Conservation (phyloP, 2,113 vertebrate genomes). For the Muntiacus muntjak region DNA sequence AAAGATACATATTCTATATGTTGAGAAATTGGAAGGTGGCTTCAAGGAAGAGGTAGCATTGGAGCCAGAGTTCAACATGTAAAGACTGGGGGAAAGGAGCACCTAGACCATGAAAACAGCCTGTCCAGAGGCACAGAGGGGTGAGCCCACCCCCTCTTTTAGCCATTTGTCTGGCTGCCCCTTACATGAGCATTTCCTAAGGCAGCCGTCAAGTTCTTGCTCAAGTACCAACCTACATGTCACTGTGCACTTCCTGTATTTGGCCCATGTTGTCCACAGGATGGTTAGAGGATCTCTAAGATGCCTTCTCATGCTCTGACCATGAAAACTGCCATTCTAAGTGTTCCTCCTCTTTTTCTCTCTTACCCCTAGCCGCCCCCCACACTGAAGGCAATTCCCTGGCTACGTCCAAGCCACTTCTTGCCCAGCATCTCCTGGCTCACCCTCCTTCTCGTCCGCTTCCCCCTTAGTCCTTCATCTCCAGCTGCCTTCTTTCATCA, state of each 20-base stretch:
- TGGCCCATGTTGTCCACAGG: neutral
- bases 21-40: neutral
- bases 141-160: accelerated
- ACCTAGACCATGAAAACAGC: neutral
- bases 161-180: neutral
- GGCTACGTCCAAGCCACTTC: neutral
- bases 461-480: neutral
- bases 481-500: neutral
- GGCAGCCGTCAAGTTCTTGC: neutral
- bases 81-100: neutral
- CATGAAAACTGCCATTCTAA: neutral
- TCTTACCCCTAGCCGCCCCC: neutral
- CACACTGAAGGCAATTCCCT: neutral
- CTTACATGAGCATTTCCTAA: neutral
- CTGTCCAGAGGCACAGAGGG: neutral
- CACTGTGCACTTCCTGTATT: neutral
- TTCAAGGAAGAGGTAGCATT: neutral
- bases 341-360: neutral
- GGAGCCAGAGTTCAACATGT: neutral
- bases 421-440: neutral
- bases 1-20: neutral
- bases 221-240: neutral
- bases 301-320: neutral
- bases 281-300: neutral
- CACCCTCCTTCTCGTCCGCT: neutral